phyloP scores from a whole-genome alignment of 2,113 vertebrate genomes.

The Ranitomeya imitator region DNA sequence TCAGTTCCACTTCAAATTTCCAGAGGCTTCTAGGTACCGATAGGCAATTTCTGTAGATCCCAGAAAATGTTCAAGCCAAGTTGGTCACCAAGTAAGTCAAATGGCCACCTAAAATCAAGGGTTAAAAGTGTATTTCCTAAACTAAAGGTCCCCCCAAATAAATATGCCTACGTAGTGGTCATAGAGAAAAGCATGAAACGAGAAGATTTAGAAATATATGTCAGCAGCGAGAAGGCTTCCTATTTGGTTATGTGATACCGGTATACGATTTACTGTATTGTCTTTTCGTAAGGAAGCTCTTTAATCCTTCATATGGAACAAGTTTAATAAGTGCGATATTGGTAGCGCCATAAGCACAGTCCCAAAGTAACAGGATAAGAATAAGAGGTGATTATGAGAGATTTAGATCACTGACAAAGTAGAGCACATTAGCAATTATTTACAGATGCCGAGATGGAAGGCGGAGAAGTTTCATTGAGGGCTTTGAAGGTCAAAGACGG shows the following conservation, averaged over 20 bases:
- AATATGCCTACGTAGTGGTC: background rate
- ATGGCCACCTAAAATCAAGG: background rate
- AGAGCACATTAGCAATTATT: constrained; percentile 28
- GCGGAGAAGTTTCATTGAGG: constrained; percentile 24
- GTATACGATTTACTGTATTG: background rate
- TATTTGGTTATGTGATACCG: background rate
- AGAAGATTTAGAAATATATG: background rate
- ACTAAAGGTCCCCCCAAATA: background rate
- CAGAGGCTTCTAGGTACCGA: background rate
- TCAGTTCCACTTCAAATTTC: too few species aligned
- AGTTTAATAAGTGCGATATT: background rate
- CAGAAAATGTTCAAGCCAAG: background rate
- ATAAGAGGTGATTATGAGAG: constrained; percentile 36
- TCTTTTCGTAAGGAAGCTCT: background rate
- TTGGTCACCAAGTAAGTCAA: background rate
- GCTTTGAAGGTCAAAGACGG: constrained; percentile 40
- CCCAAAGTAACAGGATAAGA: constrained; percentile 8
- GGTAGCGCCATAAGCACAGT: background rate
- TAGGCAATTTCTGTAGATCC: background rate
- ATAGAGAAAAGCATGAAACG: background rate
- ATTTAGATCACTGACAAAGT: constrained; percentile 22
- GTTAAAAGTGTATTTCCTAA: background rate
- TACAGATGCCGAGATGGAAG: constrained; percentile 38
- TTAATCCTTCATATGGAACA: background rate
- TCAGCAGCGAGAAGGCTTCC: background rate